These are phyloP conservation scores for Myiotriccus ornatus DNA, from an alignment of 2,797 vertebrate species.

Conservation along the genomic window DNA sequence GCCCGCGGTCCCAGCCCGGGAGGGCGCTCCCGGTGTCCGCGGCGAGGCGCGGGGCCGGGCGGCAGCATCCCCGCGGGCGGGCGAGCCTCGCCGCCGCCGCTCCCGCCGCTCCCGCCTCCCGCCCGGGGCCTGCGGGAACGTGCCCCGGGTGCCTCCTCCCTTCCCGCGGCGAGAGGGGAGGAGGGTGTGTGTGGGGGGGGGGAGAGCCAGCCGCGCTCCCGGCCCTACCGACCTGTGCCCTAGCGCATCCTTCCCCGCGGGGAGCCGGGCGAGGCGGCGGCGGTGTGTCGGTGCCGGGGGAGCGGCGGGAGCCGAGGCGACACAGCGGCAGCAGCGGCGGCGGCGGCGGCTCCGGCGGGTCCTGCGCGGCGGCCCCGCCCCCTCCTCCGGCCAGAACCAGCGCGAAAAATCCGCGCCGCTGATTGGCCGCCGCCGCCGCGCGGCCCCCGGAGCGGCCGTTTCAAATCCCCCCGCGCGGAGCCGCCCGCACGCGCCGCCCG, in stretches of 20 bases:
- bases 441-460: slow-evolving; percentile 84
- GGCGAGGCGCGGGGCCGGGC: background rate
- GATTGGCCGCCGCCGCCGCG: slow-evolving; percentile 84
- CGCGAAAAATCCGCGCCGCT: slow-evolving; percentile 93
- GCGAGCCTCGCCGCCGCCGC: background rate
- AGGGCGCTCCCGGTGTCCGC: background rate
- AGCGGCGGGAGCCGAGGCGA: slow-evolving; percentile 1
- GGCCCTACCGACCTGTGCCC: slow-evolving; percentile 65
- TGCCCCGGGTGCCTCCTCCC: slow-evolving; percentile 13
- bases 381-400: slow-evolving; percentile 84
- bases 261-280: background rate
- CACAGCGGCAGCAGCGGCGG: slow-evolving; percentile 23
- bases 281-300: background rate
- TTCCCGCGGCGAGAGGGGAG: background rate
- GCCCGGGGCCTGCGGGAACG: slow-evolving; percentile 39
- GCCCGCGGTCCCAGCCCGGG: background rate
- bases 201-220: background rate
- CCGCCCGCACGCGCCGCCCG: background rate
- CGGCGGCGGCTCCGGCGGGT: slow-evolving; percentile 40
- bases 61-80: background rate
- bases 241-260: slow-evolving; percentile 60
- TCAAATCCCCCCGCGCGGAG: slow-evolving; percentile 79
- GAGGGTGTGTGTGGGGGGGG: background rate
- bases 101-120: slow-evolving; percentile 30
- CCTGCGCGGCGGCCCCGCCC: slow-evolving; percentile 58